Conservation (phyloP, 2,113 vertebrate species). For the Spea bombifrons region DNA sequence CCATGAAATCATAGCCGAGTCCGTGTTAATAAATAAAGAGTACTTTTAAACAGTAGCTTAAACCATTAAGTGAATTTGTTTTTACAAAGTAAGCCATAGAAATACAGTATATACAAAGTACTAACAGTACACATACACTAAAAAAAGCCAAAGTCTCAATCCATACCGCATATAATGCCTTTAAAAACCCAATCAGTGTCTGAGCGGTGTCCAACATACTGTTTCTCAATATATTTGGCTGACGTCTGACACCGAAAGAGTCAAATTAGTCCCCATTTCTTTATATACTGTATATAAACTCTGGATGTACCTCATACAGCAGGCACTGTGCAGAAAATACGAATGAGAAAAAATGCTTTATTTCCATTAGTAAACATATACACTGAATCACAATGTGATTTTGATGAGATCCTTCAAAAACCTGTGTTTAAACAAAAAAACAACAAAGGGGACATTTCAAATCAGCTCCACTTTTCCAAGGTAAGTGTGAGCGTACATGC, state of each 20-base stretch:
- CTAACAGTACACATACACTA: constrained; percentile 59
- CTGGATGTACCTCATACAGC: constrained; percentile 44
- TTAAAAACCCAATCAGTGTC: not conserved
- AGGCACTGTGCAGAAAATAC: constrained; percentile 64
- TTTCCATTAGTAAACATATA: constrained; percentile 82
- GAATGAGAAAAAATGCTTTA: constrained; percentile 78
- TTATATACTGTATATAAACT: constrained; percentile 44
- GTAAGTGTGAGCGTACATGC: constrained; percentile 75
- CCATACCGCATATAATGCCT: constrained; percentile 40
- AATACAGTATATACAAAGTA: constrained; percentile 79
- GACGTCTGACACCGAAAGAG: not conserved
- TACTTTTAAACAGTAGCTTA: constrained; percentile 79
- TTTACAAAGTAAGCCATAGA: constrained; percentile 77
- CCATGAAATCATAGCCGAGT: constrained; percentile 55
- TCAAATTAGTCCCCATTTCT: constrained; percentile 8
- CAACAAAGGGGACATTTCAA: constrained; percentile 63
- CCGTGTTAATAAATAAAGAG: constrained; percentile 79
- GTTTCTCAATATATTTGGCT: not conserved
- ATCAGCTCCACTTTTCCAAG: constrained; percentile 63
- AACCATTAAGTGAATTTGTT: constrained; percentile 66
- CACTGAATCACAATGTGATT: constrained; percentile 83
- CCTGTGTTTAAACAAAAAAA: constrained; percentile 59
- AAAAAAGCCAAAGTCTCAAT: constrained; percentile 40
- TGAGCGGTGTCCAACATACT: not conserved
- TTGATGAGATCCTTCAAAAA: constrained; percentile 49